Percentiles rank a stretch among this genome's conserved stretches.
phyloP scores from a whole-genome alignment of 1,140 invertebrate species.

The Lucilia sericata region DNA sequence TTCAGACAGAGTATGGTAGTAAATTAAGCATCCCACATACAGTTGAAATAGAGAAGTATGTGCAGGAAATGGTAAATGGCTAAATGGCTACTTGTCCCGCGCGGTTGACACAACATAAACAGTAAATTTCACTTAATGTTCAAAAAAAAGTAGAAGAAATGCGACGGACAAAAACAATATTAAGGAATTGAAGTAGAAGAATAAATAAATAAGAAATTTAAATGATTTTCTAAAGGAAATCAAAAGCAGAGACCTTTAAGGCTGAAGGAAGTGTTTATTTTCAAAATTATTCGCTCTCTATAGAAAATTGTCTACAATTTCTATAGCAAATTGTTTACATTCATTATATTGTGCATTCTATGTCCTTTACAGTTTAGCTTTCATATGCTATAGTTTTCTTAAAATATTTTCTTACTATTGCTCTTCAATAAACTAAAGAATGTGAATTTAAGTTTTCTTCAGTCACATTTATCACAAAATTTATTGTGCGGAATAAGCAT shows the following conservation, averaged over 20 bases:
- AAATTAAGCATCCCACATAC: slow-evolving; percentile 35
- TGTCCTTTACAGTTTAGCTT: too few species aligned
- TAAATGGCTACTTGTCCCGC: slow-evolving; percentile 29
- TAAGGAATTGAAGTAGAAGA: background rate
- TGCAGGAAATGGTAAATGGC: background rate
- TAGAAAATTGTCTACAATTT: too few species aligned
- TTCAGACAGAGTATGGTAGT: background rate
- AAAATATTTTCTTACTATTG: background rate
- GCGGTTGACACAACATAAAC: slow-evolving; percentile 43
- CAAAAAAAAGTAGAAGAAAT: background rate
- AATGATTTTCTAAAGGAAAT: slow-evolving; percentile 32
- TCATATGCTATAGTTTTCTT: background rate
- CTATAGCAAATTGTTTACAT: too few species aligned
- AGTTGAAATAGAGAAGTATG: background rate
- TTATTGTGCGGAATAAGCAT: slow-evolving; percentile 41
- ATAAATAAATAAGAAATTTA: background rate
- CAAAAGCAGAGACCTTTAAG: background rate
- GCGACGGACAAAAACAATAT: background rate
- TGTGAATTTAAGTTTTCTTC: background rate
- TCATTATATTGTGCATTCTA: too few species aligned
- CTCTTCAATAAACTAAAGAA: background rate
- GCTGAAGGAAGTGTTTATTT: background rate
- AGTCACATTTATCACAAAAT: slow-evolving; percentile 42
- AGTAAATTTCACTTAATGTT: slow-evolving; percentile 42
- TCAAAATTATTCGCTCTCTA: background rate